These are phyloP conservation scores for Threskiornis aethiopicus DNA, from an alignment of 2,797 vertebrate species.

Conservation along the genomic window DNA sequence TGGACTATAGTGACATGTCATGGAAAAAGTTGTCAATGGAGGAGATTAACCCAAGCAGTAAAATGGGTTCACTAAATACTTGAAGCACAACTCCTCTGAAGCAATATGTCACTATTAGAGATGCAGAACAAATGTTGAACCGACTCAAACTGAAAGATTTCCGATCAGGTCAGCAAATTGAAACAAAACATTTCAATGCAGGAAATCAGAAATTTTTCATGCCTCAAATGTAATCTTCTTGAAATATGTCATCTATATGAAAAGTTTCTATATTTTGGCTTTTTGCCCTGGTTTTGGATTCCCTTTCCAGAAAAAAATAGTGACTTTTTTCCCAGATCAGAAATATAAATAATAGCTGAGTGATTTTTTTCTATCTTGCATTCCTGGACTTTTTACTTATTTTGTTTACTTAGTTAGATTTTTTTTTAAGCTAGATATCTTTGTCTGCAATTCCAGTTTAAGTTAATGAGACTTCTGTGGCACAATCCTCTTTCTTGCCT, in stretches of 20 bases:
- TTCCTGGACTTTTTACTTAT: background rate
- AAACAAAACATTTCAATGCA: background rate
- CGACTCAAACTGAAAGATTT: background rate
- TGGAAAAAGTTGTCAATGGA: background rate
- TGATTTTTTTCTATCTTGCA: background rate
- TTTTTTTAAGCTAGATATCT: background rate
- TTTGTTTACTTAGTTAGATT: background rate
- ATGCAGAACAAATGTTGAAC: background rate
- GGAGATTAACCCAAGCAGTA: background rate
- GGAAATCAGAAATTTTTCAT: background rate
- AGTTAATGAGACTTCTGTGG: background rate
- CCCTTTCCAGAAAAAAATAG: background rate
- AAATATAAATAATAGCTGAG: background rate
- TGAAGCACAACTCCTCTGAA: background rate
- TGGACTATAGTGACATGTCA: too few relatives aligned
- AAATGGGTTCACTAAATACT: background rate
- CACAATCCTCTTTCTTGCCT: background rate
- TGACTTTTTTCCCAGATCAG: background rate
- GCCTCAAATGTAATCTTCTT: background rate
- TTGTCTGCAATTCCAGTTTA: background rate
- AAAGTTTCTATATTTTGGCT: background rate
- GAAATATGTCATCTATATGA: background rate
- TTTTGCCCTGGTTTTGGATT: background rate
- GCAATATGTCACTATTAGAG: background rate
- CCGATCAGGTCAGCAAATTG: background rate